These are phyloP conservation scores for Macrotus californicus DNA, from an alignment of 2,113 vertebrate genomes.

Conservation along the genomic window DNA sequence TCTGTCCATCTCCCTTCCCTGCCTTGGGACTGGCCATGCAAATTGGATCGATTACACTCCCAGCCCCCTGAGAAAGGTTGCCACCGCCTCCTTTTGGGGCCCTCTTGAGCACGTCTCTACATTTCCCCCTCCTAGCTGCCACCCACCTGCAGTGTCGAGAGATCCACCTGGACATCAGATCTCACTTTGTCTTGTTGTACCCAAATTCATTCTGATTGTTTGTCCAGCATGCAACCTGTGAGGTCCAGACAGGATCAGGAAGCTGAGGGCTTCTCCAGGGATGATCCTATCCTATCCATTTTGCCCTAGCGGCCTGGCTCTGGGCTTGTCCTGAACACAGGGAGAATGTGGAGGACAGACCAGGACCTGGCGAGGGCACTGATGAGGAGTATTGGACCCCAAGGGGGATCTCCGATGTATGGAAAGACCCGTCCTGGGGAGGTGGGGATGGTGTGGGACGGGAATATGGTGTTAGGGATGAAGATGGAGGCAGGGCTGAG, in stretches of 20 bases:
- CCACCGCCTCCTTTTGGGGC: background rate
- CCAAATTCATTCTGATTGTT: background rate
- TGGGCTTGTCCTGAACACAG: background rate
- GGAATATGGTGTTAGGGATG: background rate
- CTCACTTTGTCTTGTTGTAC: background rate
- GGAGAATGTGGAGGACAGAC: background rate
- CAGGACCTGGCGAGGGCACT: too few relatives aligned
- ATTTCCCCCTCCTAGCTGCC: too few relatives aligned
- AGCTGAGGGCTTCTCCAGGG: background rate
- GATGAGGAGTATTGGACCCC: background rate
- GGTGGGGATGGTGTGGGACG: background rate
- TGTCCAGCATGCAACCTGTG: background rate
- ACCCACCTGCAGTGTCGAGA: background rate
- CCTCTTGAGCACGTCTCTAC: background rate
- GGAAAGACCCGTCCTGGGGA: background rate
- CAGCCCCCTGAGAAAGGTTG: background rate
- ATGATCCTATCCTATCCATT: background rate
- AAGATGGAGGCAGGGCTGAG: background rate
- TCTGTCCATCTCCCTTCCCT: background rate
- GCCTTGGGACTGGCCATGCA: background rate
- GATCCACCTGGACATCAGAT: background rate
- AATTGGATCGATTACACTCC: background rate
- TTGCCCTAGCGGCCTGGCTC: background rate
- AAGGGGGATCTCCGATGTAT: background rate
- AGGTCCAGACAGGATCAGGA: background rate